These are phyloP conservation scores for Platycheirus albimanus DNA, from an alignment of 2,888 invertebrate species.

Conservation along the genomic window DNA sequence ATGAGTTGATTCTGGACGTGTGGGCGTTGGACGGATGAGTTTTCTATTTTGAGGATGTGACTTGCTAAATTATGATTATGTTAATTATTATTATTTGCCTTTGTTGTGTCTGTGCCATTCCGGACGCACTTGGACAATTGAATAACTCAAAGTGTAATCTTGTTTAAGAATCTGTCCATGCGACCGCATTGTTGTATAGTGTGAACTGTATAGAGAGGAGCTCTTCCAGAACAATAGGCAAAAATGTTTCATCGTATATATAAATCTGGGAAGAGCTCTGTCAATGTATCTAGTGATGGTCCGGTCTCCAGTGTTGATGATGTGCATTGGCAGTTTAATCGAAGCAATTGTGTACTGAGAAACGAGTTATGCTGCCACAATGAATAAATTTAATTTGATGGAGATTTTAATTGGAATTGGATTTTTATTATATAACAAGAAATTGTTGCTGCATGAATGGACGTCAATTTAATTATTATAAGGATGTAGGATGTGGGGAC, in stretches of 20 bases:
- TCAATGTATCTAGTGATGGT: no score
- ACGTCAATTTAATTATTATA: slow-evolving; percentile 42
- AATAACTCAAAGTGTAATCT: slow-evolving; percentile 70
- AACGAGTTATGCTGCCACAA: slow-evolving; percentile 31
- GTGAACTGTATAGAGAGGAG: background rate
- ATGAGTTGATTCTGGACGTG: background rate
- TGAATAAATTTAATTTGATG: slow-evolving; percentile 59
- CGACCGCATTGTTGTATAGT: background rate
- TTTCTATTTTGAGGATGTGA: slow-evolving; percentile 37
- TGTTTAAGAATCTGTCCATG: slow-evolving; percentile 46
- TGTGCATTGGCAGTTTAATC: slow-evolving; percentile 64
- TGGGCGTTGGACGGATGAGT: slow-evolving; percentile 27
- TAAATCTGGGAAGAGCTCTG: slow-evolving; percentile 10
- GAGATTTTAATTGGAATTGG: slow-evolving; percentile 64
- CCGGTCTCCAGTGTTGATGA: slow-evolving; percentile 19
- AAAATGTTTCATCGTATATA: slow-evolving; percentile 1
- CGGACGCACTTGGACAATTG: slow-evolving; percentile 65
- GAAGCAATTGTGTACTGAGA: slow-evolving; percentile 47
- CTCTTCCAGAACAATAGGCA: slow-evolving; percentile 48
- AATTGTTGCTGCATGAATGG: slow-evolving; percentile 25
- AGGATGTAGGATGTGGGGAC: no score
- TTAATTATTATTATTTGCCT: slow-evolving; percentile 73
- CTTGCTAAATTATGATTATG: slow-evolving; percentile 72
- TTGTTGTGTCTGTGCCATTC: slow-evolving; percentile 49
- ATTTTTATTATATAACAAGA: slow-evolving; percentile 34